Percentiles rank a stretch among this genome's conserved stretches.
phyloP scores from a whole-genome alignment of 2,888 invertebrate species.

The Caprella mutica region DNA sequence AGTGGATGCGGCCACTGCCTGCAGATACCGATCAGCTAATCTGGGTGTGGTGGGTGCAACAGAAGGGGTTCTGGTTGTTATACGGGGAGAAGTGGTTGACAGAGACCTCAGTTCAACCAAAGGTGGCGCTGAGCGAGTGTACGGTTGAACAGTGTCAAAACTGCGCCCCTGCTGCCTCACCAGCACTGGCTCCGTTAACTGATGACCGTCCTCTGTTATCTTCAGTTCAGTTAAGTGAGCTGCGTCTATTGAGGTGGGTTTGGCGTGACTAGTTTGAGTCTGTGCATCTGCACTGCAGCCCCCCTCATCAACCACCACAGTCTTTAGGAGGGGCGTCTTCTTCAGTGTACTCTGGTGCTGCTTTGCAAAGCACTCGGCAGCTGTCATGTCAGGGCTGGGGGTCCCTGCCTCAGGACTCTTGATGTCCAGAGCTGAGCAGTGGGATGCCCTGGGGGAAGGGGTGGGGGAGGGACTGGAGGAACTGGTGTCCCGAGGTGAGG shows the following conservation, averaged over 20 bases:
- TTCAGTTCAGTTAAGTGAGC: slow-evolving; percentile 30
- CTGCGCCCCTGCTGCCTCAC: slow-evolving; percentile 18
- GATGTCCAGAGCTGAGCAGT: neutral
- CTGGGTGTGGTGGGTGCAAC: slow-evolving; percentile 51
- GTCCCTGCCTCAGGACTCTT: slow-evolving; percentile 36
- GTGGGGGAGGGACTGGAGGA: slow-evolving; percentile 19
- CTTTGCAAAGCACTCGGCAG: slow-evolving; percentile 64
- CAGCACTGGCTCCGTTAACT: slow-evolving; percentile 18
- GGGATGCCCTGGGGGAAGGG: slow-evolving; percentile 18
- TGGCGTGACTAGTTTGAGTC: slow-evolving; percentile 35
- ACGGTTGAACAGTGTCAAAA: slow-evolving; percentile 10
- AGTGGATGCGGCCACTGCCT: slow-evolving; percentile 36
- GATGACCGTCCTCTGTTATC: slow-evolving; percentile 27
- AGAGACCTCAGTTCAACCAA: slow-evolving; percentile 27
- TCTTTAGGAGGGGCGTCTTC: slow-evolving; percentile 47
- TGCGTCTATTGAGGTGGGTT: slow-evolving; percentile 18
- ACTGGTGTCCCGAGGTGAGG: slow-evolving; percentile 28
- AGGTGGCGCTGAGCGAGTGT: slow-evolving; percentile 11
- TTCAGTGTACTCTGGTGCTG: slow-evolving; percentile 66
- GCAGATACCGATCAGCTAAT: slow-evolving; percentile 54
- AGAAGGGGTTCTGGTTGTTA: neutral
- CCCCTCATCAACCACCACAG: slow-evolving; percentile 12
- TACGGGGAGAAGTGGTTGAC: slow-evolving; percentile 15
- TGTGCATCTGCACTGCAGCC: slow-evolving; percentile 35
- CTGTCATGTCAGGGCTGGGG: slow-evolving; percentile 53